These are phyloP conservation scores for Drosophila repletoides DNA, from an alignment of 1,140 invertebrate genomes.

Conservation along the genomic window DNA sequence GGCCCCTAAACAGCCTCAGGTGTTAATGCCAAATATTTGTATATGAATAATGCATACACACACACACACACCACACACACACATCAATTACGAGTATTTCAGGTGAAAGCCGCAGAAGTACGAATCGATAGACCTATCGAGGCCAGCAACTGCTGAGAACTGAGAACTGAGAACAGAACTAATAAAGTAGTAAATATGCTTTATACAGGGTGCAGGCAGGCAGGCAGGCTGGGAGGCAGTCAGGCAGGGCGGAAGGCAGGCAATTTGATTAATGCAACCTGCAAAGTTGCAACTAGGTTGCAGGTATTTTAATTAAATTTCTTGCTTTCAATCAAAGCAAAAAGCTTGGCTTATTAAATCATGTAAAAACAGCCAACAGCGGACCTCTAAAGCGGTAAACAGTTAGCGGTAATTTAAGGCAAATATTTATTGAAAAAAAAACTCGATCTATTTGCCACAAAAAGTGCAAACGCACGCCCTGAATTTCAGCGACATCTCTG, in stretches of 20 bases:
- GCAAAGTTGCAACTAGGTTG: neutral
- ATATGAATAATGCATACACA: neutral
- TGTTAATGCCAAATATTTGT: slow-evolving; percentile 9
- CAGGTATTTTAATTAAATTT: slow-evolving; percentile 4
- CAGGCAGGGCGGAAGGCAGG: too few species aligned
- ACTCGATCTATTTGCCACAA: slow-evolving; percentile 7
- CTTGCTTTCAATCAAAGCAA: too few species aligned
- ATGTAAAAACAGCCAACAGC: too few species aligned
- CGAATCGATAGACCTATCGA: slow-evolving; percentile 9
- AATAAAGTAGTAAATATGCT: neutral
- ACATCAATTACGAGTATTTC: neutral
- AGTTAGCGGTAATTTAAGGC: too few species aligned
- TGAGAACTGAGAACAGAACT: too few species aligned
- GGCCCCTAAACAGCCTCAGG: too few species aligned
- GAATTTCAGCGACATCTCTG: neutral
- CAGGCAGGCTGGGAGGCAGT: too few species aligned
- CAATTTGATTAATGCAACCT: slow-evolving; percentile 15
- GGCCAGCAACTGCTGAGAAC: slow-evolving; percentile 2
- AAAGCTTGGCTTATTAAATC: neutral
- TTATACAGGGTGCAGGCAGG: neutral
- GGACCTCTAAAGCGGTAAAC: too few species aligned
- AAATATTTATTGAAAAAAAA: too few species aligned
- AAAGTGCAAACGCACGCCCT: too few species aligned
- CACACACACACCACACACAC: too few species aligned
- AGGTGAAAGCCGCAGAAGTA: slow-evolving; percentile 5